These are phyloP conservation scores for Pithecia hirsuta DNA, from an alignment of 2,797 vertebrate species.

Conservation along the genomic window DNA sequence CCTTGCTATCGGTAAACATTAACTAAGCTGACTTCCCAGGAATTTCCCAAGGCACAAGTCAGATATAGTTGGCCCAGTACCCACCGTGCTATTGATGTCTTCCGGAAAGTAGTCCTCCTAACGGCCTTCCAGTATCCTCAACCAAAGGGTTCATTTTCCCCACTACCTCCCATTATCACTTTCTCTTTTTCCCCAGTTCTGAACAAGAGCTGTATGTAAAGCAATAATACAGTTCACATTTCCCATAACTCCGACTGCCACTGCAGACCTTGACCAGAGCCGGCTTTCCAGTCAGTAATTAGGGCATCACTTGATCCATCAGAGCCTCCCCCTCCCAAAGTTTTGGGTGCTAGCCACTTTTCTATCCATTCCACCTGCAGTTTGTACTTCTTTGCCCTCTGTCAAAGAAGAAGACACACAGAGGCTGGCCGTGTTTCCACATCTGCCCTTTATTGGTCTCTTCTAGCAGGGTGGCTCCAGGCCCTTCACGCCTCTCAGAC, in stretches of 20 bases:
- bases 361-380: neutral
- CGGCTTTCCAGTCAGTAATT: neutral
- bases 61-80: neutral
- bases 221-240: neutral
- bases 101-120: neutral
- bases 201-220: neutral
- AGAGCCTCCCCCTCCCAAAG: neutral
- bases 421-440: conserved; percentile 32
- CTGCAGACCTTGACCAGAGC: neutral
- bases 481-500: conserved; percentile 88
- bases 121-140: neutral
- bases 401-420: conserved; percentile 40
- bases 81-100: neutral
- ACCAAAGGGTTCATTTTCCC: neutral
- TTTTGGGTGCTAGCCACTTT: neutral
- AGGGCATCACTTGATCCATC: neutral
- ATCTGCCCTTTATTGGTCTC: conserved; percentile 80
- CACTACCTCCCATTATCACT: neutral
- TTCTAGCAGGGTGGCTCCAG: neutral
- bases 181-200: neutral
- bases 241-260: neutral
- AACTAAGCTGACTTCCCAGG: neutral
- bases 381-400: neutral
- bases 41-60: neutral
- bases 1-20: neutral